phyloP scores from a whole-genome alignment of 1,140 invertebrate genomes.

The Plutomurus gul region DNA sequence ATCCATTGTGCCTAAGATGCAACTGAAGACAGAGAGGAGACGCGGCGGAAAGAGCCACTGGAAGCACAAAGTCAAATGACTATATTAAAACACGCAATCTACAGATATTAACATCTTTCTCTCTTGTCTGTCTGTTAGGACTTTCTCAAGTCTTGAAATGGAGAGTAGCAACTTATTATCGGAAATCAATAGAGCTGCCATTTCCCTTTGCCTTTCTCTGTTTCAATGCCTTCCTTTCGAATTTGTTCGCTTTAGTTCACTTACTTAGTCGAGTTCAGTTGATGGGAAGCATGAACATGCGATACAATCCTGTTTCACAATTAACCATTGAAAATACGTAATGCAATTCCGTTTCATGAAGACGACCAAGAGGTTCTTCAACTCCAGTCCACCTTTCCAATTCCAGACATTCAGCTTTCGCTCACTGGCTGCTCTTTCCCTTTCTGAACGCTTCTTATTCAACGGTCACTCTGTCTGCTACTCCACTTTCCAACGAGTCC shows the following conservation, averaged over 20 bases:
- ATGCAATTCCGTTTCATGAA: slow-evolving; percentile 16
- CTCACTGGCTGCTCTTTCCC: neutral
- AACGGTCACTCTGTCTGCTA: neutral
- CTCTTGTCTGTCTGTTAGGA: neutral
- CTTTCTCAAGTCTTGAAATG: neutral
- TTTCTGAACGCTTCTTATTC: neutral
- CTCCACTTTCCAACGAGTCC: neutral
- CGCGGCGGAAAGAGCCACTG: too few species aligned
- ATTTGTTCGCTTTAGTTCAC: neutral
- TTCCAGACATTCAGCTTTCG: neutral
- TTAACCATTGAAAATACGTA: slow-evolving; percentile 25
- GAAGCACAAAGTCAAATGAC: neutral
- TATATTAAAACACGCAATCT: slow-evolving; percentile 14
- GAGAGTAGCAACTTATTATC: slow-evolving; percentile 17
- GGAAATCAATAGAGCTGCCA: slow-evolving; percentile 17
- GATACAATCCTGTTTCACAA: slow-evolving; percentile 25
- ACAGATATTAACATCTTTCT: slow-evolving; percentile 19
- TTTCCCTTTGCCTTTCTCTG: slow-evolving; percentile 13
- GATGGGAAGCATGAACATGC: slow-evolving; percentile 20
- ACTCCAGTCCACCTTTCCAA: neutral
- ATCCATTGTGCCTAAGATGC: neutral
- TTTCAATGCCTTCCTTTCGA: slow-evolving; percentile 1
- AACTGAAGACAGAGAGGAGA: neutral
- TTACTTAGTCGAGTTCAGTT: slow-evolving; percentile 7
- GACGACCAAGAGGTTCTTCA: slow-evolving; percentile 13